phyloP scores from a whole-genome alignment of 2,797 vertebrate species.

The Denticeps clupeoides region DNA sequence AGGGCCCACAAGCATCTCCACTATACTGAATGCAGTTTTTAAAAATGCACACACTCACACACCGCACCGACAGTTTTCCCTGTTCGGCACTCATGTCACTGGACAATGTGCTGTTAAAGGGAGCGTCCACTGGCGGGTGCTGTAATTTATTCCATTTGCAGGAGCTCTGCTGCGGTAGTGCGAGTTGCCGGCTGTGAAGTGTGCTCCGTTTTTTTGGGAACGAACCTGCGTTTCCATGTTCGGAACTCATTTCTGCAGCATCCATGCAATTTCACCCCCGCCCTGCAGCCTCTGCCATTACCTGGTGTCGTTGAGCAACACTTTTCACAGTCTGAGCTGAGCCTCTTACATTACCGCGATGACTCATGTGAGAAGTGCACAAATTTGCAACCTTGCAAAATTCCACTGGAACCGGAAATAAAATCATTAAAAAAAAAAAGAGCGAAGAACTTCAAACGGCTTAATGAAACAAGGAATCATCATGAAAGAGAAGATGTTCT shows the following conservation, averaged over 20 bases:
- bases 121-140: too few species aligned
- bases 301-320: slow-evolving; percentile 1
- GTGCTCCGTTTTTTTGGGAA: too few species aligned
- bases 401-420: slow-evolving; percentile 22
- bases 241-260: not conserved
- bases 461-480: slow-evolving; percentile 38
- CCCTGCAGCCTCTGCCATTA: not conserved
- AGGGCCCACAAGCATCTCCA: not conserved
- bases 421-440: not conserved
- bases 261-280: not conserved
- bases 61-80: too few species aligned
- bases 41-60: too few species aligned
- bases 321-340: slow-evolving; percentile 10
- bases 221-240: not conserved
- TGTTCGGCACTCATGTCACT: too few species aligned
- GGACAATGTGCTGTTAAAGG: too few species aligned
- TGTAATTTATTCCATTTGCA: too few species aligned
- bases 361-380: slow-evolving; percentile 23
- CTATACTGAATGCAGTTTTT: too few species aligned
- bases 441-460: slow-evolving; percentile 37
- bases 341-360: slow-evolving; percentile 11
- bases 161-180: too few species aligned
- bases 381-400: slow-evolving; percentile 32
- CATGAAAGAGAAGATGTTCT: slow-evolving; percentile 38
- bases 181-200: too few species aligned